Evolutionary conservation across 2,888 invertebrate genomes (phyloP).

Genomic region (Pyrocoelia pectoralis): DNA sequence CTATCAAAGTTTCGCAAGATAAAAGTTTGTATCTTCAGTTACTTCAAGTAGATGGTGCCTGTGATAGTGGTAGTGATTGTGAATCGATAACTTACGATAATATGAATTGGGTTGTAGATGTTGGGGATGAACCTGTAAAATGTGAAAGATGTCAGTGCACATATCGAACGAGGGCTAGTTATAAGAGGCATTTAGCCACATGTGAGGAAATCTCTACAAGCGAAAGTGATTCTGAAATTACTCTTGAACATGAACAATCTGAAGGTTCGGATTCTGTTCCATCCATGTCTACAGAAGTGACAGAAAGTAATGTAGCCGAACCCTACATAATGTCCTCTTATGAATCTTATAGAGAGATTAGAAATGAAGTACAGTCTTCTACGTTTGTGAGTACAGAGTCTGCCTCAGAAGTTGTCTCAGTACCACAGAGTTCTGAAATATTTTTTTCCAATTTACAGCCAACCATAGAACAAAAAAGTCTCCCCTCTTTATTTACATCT

Average conservation of each 20-base stretch:
- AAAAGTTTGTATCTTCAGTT: slow-evolving; percentile 61
- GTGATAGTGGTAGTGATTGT: slow-evolving; percentile 62
- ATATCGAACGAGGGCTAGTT: slow-evolving; percentile 83
- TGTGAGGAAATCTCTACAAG: slow-evolving; percentile 83
- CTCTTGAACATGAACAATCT: slow-evolving; percentile 18
- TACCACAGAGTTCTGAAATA: slow-evolving; percentile 43
- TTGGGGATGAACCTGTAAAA: slow-evolving; percentile 78
- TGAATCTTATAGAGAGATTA: slow-evolving; percentile 49
- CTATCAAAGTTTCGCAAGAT: slow-evolving; percentile 66
- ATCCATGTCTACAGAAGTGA: slow-evolving; percentile 10
- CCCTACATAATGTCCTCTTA: slow-evolving; percentile 53
- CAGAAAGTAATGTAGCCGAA: slow-evolving; percentile 42
- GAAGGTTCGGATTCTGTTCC: slow-evolving; percentile 4
- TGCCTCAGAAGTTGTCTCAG: slow-evolving; percentile 46
- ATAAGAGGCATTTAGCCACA: slow-evolving; percentile 77
- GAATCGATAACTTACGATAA: slow-evolving; percentile 51
- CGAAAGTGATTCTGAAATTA: slow-evolving; percentile 80
- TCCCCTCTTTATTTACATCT: slow-evolving; percentile 15
- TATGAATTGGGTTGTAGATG: slow-evolving; percentile 56
- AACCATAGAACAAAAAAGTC: slow-evolving; percentile 18
- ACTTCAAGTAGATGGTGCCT: slow-evolving; percentile 66
- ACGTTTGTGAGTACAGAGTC: slow-evolving; percentile 52
- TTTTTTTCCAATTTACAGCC: slow-evolving; percentile 38
- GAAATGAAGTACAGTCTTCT: slow-evolving; percentile 54
- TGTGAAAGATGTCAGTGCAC: slow-evolving; percentile 90